Base-by-base conservation (phyloP, 1,140 invertebrate species). In the Drosophila simulans region DNA sequence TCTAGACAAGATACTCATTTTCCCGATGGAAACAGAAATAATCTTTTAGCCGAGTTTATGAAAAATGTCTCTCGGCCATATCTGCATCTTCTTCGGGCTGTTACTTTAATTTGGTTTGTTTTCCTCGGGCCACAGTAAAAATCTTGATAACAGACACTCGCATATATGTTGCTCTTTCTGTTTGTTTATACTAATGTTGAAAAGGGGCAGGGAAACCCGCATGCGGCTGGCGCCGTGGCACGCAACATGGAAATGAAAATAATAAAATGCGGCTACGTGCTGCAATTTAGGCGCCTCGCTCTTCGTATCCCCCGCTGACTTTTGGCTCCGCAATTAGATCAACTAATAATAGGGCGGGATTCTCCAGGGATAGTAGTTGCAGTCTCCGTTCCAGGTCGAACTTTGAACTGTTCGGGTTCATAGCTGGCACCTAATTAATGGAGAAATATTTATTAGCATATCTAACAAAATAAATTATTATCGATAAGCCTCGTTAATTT, bases 231-330 rank as follows among this genome's bases (percentile, higher is more conserved):
- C 84, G 83, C 83, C 84, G 78, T 45, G 46, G 74, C 83, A 88
- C 70, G 83, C 83, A 80, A 65, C 78, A 77, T 62, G 52, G 45
- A 58, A 78, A 63, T 55, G 77, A 85, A 85, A 83, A 73, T 82
- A 78, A 86, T 79, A 86, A 79, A 72, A 81, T 77, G 79, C 69
- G 66, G 76, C 66, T 80, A 88, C 84, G 84, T 89, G 84, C 72
- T 70, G 68, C 73, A 89, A 80, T 84, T 89, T 89, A 89, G 85
- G 85, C 84, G 84, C 84, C 84, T 80, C 69, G 78, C 31, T 57
- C 43, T 20, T 51, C 8, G 20, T 5, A 40, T n/a, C 39, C 15
- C 49, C 60, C 53, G 60, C 45, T 58, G 40, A 27, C 57, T 62
- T 77, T 60, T 60, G 69, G 58, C 53, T 66, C 63, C 58, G 17